phyloP scores from a whole-genome alignment of 2,113 vertebrate genomes.

The Eulacestoma nigropectus region DNA sequence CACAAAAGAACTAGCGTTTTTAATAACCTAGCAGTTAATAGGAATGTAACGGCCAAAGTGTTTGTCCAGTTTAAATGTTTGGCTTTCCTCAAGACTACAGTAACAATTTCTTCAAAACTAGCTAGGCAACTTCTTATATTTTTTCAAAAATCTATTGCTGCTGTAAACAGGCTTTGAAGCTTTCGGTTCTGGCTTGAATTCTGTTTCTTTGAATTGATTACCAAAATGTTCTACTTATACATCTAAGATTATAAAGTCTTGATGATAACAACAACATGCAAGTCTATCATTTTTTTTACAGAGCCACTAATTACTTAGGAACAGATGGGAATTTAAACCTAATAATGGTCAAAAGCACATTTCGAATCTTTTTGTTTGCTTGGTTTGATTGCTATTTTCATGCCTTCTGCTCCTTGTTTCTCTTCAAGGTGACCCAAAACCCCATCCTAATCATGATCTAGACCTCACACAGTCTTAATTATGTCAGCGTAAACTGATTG shows the following conservation, averaged over 20 bases:
- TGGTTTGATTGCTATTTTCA: neutral
- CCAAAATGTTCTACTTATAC: neutral
- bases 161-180: neutral
- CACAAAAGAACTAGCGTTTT: neutral
- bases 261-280: neutral
- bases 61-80: neutral
- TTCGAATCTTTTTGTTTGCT: neutral
- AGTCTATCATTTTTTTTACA: neutral
- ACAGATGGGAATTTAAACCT: neutral
- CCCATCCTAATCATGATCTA: neutral
- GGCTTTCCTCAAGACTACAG: neutral
- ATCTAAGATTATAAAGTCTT: neutral
- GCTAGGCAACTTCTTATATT: neutral
- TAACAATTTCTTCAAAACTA: neutral
- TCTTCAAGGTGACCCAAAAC: neutral
- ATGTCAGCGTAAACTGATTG: neutral
- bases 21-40: neutral
- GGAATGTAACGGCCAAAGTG: neutral
- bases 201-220: neutral
- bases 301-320: neutral
- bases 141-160: neutral
- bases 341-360: neutral
- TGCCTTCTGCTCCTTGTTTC: neutral
- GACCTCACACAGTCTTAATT: conserved; percentile 23
- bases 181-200: neutral